A percentile compares a stretch with the other conserved stretches of the same genome.
phyloP scores from a whole-genome alignment of 2,888 invertebrate genomes.

The Stenolophus ochropezus region DNA sequence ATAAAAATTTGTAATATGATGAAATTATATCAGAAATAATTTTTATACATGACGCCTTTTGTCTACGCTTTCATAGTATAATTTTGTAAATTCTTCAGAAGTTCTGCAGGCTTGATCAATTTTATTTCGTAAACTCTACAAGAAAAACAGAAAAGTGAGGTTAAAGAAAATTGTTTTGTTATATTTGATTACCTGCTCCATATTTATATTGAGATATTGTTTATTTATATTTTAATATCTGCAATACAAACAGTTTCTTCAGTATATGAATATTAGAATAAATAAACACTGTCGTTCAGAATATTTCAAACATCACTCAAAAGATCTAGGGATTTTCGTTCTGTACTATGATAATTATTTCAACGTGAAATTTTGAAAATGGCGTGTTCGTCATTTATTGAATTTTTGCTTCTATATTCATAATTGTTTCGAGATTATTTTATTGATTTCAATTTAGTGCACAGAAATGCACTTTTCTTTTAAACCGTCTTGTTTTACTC shows the following conservation, averaged over 20 bases:
- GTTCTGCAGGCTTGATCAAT: slow-evolving; percentile 88
- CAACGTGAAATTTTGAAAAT: slow-evolving; percentile 4
- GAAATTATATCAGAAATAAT: slow-evolving; percentile 28
- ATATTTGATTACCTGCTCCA: slow-evolving; percentile 52
- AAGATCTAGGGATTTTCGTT: slow-evolving; percentile 3
- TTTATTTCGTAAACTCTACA: slow-evolving; percentile 78
- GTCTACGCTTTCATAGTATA: slow-evolving; percentile 93
- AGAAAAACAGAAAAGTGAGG: slow-evolving; percentile 5
- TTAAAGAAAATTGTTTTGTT: slow-evolving; percentile 4
- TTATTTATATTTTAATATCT: not conserved
- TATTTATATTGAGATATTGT: not conserved
- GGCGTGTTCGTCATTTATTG: slow-evolving; percentile 7
- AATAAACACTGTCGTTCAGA: not conserved
- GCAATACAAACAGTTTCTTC: not conserved
- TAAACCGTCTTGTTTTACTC: not conserved
- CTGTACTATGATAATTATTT: not conserved
- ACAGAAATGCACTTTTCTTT: slow-evolving; percentile 3
- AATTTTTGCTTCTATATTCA: slow-evolving; percentile 53
- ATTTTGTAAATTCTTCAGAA: slow-evolving; percentile 91
- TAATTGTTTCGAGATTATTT: slow-evolving; percentile 48
- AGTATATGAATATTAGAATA: not conserved
- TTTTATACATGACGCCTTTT: slow-evolving; percentile 84
- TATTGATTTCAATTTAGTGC: slow-evolving; percentile 50
- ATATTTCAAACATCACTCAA: not conserved
- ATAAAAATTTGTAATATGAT: slow-evolving; percentile 41